Percentiles rank a stretch among this genome's conserved stretches.
These are phyloP conservation scores for Diabrotica undecimpunctata DNA, from an alignment of 1,140 invertebrate genomes.

Conservation along the genomic window DNA sequence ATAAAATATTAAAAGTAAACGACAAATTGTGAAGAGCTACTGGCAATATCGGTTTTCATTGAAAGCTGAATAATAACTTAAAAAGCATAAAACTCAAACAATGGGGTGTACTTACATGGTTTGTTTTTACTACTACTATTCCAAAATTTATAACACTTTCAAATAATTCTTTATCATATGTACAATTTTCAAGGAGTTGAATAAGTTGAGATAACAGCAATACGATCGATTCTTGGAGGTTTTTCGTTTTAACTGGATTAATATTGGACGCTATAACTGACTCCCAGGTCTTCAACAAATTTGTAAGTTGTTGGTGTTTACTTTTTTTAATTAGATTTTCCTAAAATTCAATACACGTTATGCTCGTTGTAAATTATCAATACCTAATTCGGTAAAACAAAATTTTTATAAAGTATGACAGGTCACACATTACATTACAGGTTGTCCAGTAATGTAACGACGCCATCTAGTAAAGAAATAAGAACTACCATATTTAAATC, in stretches of 20 bases:
- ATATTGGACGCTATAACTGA: constrained; percentile 30
- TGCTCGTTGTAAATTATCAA: no score
- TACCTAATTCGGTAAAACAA: no score
- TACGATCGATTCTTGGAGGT: constrained; percentile 31
- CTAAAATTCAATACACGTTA: constrained; percentile 18
- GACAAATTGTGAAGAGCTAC: no score
- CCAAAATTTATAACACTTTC: constrained; percentile 30
- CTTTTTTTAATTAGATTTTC: constrained; percentile 15
- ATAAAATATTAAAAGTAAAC: no score
- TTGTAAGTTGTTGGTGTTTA: constrained; percentile 20
- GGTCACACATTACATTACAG: no score
- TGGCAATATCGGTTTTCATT: no score
- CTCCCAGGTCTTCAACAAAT: constrained; percentile 30
- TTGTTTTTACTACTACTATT: constrained; percentile 29
- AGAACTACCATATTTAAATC: no score
- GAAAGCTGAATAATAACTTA: no score
- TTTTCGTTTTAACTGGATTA: constrained; percentile 35
- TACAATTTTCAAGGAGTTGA: constrained; percentile 11
- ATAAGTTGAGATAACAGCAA: constrained; percentile 28
- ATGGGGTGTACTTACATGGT: constrained; percentile 27
- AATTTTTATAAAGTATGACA: no score
- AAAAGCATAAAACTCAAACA: no score
- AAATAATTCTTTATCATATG: constrained; percentile 22
- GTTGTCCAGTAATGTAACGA: no score
- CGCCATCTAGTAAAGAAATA: no score